These are phyloP conservation scores for Periparus ater DNA, from an alignment of 2,797 vertebrate genomes.

Conservation along the genomic window DNA sequence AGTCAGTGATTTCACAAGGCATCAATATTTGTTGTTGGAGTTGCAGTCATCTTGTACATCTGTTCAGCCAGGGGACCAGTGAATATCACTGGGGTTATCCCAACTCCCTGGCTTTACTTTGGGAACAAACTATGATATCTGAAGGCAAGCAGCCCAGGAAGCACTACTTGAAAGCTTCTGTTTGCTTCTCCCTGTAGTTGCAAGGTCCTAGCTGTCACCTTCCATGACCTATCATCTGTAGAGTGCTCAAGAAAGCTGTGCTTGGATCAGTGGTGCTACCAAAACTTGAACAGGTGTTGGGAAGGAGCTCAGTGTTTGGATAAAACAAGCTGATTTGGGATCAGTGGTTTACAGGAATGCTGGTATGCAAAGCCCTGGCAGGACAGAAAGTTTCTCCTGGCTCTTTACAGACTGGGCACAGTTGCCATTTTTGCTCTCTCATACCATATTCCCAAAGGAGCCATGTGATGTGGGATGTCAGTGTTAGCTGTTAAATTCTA, in stretches of 20 bases:
- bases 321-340: not conserved
- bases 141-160: not conserved
- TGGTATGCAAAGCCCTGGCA: not conserved
- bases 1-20: not conserved
- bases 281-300: rapidly evolving
- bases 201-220: not conserved
- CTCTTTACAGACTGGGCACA: not conserved
- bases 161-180: not conserved
- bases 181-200: not conserved
- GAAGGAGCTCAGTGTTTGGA: not conserved
- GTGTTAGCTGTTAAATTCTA: constrained; percentile 5
- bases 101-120: not conserved
- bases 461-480: not conserved
- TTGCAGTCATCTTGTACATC: not conserved
- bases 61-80: not conserved
- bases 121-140: not conserved
- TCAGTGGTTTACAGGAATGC: not conserved
- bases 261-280: not conserved
- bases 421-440: not conserved
- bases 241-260: not conserved
- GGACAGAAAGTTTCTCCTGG: not conserved
- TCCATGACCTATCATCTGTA: not conserved
- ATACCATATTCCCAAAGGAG: not conserved
- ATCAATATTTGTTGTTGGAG: not conserved
- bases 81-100: not conserved